These are phyloP conservation scores for Stenotaenia linearis DNA, from an alignment of 2,888 invertebrate species.

Conservation along the genomic window DNA sequence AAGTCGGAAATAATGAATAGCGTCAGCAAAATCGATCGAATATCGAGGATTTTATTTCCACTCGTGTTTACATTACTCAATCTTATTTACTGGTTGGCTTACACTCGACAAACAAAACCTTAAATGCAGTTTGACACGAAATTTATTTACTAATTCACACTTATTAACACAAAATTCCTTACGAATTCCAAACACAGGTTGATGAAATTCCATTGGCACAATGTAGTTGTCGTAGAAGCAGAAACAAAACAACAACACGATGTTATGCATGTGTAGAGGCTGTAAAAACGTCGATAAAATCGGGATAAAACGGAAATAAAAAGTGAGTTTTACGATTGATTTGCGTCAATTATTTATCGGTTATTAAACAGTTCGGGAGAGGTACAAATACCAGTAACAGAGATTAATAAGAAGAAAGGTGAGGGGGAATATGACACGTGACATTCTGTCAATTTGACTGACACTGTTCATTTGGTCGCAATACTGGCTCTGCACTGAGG, in stretches of 20 bases:
- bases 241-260: too few relatives aligned
- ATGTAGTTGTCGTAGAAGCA: too few relatives aligned
- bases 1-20: constrained; percentile 65
- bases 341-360: too few relatives aligned
- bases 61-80: constrained; percentile 80
- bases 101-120: constrained; percentile 44
- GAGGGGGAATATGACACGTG: constrained; percentile 68
- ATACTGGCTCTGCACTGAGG: neutral
- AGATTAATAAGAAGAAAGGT: constrained; percentile 68
- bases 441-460: constrained; percentile 70
- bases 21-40: constrained; percentile 76
- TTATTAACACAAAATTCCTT: too few relatives aligned
- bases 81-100: constrained; percentile 81
- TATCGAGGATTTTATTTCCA: constrained; percentile 69
- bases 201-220: too few relatives aligned
- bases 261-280: too few relatives aligned
- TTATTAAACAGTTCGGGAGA: constrained; percentile 42
- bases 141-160: neutral
- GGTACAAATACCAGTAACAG: constrained; percentile 71
- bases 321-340: too few relatives aligned
- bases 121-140: neutral
- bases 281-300: too few relatives aligned
- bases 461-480: constrained; percentile 58
- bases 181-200: too few relatives aligned
- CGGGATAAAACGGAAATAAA: too few relatives aligned